Evolutionary conservation across 2,888 invertebrate genomes (phyloP).

Genomic region (Hylaea fasciaria): DNA sequence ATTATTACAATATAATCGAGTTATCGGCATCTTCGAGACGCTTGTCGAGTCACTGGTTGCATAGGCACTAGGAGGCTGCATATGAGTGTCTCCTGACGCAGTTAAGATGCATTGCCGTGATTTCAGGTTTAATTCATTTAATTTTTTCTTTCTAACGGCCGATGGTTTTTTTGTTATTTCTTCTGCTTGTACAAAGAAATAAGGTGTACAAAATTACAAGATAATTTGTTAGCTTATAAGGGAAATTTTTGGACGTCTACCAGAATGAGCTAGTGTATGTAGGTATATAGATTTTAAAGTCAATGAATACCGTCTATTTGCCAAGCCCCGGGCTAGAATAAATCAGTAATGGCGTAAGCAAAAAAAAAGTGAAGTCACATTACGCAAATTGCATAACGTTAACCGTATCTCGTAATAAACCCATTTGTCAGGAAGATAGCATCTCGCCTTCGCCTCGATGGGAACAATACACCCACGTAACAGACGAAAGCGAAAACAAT

Average conservation of each 20-base stretch:
- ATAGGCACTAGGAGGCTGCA: slow-evolving; percentile 31
- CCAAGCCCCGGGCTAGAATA: slow-evolving; percentile 35
- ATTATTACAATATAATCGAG: slow-evolving; percentile 47
- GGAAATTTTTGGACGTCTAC: no score
- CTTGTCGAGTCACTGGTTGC: slow-evolving; percentile 48
- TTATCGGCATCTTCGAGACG: slow-evolving; percentile 45
- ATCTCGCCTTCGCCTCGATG: slow-evolving; percentile 55
- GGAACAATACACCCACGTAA: slow-evolving; percentile 71
- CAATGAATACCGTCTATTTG: slow-evolving; percentile 36
- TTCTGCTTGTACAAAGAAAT: no score
- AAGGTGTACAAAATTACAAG: no score
- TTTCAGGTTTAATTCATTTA: slow-evolving; percentile 50
- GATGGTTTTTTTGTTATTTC: no score
- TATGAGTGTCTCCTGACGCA: slow-evolving; percentile 63
- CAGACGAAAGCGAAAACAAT: slow-evolving; percentile 78
- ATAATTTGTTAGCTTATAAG: no score
- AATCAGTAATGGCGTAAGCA: slow-evolving; percentile 47
- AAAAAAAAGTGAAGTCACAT: slow-evolving; percentile 54
- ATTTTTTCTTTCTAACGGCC: slow-evolving; percentile 24
- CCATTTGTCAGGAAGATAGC: slow-evolving; percentile 74
- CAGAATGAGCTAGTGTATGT: no score
- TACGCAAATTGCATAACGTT: slow-evolving; percentile 69
- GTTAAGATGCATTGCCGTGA: slow-evolving; percentile 62
- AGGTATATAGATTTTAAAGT: slow-evolving; percentile 14
- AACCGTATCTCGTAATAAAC: slow-evolving; percentile 69